Percentiles rank a stretch among this genome's conserved stretches.
phyloP scores from a whole-genome alignment of 1,140 invertebrate genomes.

The Cydia strobilella region DNA sequence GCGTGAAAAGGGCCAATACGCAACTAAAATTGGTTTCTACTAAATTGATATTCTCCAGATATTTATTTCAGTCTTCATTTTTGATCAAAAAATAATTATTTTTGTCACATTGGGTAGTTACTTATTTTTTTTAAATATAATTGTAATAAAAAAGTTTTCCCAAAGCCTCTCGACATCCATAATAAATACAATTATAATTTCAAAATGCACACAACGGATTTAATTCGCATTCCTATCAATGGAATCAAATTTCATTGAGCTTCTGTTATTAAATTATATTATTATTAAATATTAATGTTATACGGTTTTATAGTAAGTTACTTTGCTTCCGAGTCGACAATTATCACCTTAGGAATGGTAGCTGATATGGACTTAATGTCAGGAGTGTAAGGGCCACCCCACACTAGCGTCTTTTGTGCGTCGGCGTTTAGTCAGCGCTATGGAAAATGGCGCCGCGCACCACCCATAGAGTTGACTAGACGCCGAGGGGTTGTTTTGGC shows the following conservation, averaged over 20 bases:
- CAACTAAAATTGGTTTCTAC: too few species aligned
- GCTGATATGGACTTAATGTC: too few species aligned
- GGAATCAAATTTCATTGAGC: conserved; percentile 25
- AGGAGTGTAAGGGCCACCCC: too few species aligned
- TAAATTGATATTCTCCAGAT: too few species aligned
- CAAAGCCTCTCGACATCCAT: background rate
- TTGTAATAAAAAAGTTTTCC: background rate
- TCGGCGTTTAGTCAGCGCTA: too few species aligned
- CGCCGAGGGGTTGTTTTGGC: background rate
- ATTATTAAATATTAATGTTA: conserved; percentile 26
- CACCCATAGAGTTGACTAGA: too few species aligned
- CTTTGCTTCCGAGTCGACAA: background rate
- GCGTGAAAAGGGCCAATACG: background rate
- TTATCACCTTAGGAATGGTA: background rate
- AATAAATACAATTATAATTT: background rate
- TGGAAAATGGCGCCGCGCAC: too few species aligned
- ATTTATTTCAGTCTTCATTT: too few species aligned
- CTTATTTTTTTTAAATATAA: too few species aligned
- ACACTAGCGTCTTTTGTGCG: too few species aligned
- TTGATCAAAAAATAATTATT: too few species aligned
- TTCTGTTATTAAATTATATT: conserved; percentile 10
- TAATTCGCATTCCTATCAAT: conserved; percentile 18
- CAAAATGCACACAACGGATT: conserved; percentile 2
- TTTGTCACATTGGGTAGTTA: too few species aligned
- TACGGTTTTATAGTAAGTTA: conserved; percentile 26